These are phyloP conservation scores for Drosophila neoperkinsi DNA, from an alignment of 2,888 invertebrate species.

Conservation along the genomic window DNA sequence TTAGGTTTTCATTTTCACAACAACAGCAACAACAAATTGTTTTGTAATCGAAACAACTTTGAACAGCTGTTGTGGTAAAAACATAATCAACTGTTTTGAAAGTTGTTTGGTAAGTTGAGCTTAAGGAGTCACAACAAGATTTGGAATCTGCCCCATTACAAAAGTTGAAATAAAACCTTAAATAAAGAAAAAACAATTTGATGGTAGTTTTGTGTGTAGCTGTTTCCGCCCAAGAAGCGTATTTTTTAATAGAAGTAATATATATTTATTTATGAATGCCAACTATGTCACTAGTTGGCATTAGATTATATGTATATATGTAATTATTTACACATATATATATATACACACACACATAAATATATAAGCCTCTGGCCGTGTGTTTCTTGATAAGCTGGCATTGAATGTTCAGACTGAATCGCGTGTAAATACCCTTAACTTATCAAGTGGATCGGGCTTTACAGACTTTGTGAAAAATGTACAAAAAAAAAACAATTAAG, in stretches of 20 bases:
- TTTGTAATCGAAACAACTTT: conserved; percentile 40
- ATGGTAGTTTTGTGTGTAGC: neutral
- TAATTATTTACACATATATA: neutral
- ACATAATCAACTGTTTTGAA: conserved; percentile 38
- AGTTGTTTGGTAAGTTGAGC: conserved; percentile 48
- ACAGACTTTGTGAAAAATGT: neutral
- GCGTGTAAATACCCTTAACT: conserved; percentile 28
- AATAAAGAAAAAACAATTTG: neutral
- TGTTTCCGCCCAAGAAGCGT: conserved; percentile 9
- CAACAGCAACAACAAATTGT: conserved; percentile 13
- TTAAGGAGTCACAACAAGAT: conserved; percentile 11
- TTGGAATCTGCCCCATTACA: neutral
- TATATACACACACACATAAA: neutral
- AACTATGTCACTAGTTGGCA: neutral
- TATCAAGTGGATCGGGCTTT: neutral
- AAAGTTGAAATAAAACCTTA: neutral
- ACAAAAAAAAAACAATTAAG: neutral
- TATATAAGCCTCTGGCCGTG: neutral
- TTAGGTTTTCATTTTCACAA: conserved; percentile 41
- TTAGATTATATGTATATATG: conserved; percentile 4
- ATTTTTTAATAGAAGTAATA: neutral
- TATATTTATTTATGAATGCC: conserved; percentile 16
- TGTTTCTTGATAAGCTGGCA: conserved; percentile 53
- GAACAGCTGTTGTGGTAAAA: conserved; percentile 43
- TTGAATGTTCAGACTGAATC: conserved; percentile 35